Evolutionary conservation across 1,140 invertebrate species (phyloP).

Genomic region (Pachypsylla venusta): DNA sequence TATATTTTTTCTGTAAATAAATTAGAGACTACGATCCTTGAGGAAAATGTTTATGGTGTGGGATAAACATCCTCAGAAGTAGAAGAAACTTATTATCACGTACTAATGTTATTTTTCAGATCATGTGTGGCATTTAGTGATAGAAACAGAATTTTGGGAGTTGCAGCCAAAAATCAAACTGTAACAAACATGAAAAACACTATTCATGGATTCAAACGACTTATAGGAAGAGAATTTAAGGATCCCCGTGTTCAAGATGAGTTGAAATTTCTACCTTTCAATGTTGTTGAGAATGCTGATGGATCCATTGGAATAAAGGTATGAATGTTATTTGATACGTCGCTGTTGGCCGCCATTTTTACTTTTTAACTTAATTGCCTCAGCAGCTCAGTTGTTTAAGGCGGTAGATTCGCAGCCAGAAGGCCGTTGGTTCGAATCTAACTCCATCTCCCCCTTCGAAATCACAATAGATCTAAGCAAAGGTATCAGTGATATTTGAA

Average conservation of each 20-base stretch:
- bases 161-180: conserved; percentile 91
- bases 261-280: conserved; percentile 56
- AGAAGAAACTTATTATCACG: too few species aligned
- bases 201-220: conserved; percentile 79
- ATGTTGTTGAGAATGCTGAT: conserved; percentile 48
- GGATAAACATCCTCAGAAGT: too few species aligned
- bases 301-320: conserved; percentile 63
- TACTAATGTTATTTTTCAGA: too few species aligned
- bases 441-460: neutral
- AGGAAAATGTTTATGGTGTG: too few species aligned
- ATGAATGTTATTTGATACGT: conserved; percentile 22
- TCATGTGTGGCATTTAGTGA: conserved; percentile 89
- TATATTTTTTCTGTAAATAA: too few species aligned
- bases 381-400: too few species aligned
- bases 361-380: neutral
- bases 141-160: conserved; percentile 82
- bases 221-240: conserved; percentile 71
- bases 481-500: too few species aligned
- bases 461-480: too few species aligned
- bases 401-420: too few species aligned
- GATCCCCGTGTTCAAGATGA: conserved; percentile 78
- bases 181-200: conserved; percentile 97
- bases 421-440: too few species aligned
- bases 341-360: neutral
- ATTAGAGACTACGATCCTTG: too few species aligned